phyloP scores from a whole-genome alignment of 2,797 vertebrate genomes.

The Gambusia yucatana region DNA sequence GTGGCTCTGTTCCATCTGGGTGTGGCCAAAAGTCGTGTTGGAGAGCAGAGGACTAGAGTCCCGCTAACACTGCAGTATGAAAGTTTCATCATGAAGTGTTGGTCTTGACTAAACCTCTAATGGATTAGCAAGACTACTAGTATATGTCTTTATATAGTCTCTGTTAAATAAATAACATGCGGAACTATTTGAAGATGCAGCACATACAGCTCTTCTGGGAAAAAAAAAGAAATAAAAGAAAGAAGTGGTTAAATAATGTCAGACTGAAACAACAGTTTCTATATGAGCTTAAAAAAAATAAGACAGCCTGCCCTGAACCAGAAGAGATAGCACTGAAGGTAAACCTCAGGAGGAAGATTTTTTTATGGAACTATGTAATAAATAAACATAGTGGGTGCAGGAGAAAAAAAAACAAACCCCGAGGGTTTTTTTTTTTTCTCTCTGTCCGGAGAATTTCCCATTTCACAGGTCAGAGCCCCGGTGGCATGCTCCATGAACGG shows the following conservation, averaged over 20 bases:
- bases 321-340: conserved; percentile 8
- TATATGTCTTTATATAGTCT: not conserved
- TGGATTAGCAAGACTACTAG: not conserved
- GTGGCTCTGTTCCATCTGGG: conserved; percentile 35
- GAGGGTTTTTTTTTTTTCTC: conserved; percentile 28
- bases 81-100: not conserved
- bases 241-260: not conserved
- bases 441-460: conserved; percentile 71
- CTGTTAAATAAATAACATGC: not conserved
- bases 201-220: not conserved
- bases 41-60: conserved; percentile 6
- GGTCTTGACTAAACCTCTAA: not conserved
- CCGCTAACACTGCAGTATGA: not conserved
- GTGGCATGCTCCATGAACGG: conserved; percentile 71
- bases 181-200: not conserved
- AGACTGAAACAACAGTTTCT: not conserved
- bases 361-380: not conserved
- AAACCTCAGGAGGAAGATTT: conserved; percentile 13
- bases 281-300: not conserved
- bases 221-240: not conserved
- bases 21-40: conserved; percentile 18
- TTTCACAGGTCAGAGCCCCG: conserved; percentile 80
- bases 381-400: not conserved
- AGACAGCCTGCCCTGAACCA: conserved; percentile 9
- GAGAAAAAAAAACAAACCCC: not conserved